These are phyloP conservation scores for Spisula solida DNA, from an alignment of 2,888 invertebrate genomes.

Conservation along the genomic window DNA sequence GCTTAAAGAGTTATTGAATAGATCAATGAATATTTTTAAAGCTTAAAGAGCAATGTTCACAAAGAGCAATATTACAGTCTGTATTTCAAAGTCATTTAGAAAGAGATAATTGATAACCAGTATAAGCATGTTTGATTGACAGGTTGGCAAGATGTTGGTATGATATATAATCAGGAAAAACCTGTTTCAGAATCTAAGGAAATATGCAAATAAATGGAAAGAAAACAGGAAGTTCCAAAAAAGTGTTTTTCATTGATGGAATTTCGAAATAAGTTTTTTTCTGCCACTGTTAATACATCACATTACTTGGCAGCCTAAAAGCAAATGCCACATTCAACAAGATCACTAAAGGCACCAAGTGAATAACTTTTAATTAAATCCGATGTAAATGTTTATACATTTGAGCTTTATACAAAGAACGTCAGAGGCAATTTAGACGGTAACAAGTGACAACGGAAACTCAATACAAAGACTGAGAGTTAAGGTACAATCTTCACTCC, in stretches of 20 bases:
- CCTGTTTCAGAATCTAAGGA: background rate
- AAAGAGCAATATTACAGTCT: background rate
- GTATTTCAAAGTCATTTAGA: background rate
- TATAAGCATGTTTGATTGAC: background rate
- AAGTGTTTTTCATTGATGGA: slow-evolving; percentile 21
- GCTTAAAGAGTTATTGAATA: too few species aligned
- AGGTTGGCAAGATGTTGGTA: slow-evolving; percentile 4
- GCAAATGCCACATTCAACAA: slow-evolving; percentile 12
- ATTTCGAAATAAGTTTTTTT: background rate
- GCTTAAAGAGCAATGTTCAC: background rate
- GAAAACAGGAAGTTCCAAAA: slow-evolving; percentile 4
- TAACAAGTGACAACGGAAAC: background rate
- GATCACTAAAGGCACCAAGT: background rate
- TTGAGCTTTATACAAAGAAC: background rate
- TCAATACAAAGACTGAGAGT: background rate
- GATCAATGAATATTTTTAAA: too few species aligned
- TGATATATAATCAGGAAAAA: background rate
- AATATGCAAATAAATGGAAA: slow-evolving; percentile 10
- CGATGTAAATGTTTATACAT: slow-evolving; percentile 9
- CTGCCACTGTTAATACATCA: slow-evolving; percentile 9
- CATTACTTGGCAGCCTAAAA: background rate
- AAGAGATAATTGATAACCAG: background rate
- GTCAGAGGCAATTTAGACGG: background rate
- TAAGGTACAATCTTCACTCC: background rate
- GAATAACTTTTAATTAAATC: slow-evolving; percentile 12